Evolutionary conservation across 1,140 invertebrate genomes (phyloP).

Genomic region (Gonioctena quinquepunctata): DNA sequence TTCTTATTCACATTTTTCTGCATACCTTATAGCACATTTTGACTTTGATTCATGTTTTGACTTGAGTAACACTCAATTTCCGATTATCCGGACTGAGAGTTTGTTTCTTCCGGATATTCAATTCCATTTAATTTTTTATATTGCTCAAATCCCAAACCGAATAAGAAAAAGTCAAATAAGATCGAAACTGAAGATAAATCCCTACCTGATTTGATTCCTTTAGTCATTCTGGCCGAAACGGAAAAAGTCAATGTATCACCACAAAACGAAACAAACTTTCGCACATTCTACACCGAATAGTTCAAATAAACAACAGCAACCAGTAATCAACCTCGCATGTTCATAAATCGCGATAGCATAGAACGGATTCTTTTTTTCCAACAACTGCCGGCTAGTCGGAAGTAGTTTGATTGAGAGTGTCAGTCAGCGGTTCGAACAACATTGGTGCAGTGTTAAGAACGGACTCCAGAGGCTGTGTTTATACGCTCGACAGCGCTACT

Average conservation of each 20-base stretch:
- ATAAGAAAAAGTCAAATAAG: too few relatives aligned
- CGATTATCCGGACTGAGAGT: too few relatives aligned
- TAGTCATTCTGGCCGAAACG: not conserved
- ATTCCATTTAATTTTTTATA: too few relatives aligned
- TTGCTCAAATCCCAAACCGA: too few relatives aligned
- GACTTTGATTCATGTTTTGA: too few relatives aligned
- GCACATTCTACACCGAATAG: not conserved
- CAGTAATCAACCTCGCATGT: not conserved
- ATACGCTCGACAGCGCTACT: not conserved
- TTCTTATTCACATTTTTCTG: too few relatives aligned
- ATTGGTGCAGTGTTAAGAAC: slow-evolving; percentile 16
- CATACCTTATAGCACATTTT: too few relatives aligned
- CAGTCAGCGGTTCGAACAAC: not conserved
- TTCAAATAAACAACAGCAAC: not conserved
- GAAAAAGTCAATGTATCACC: not conserved
- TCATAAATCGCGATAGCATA: slow-evolving; percentile 1
- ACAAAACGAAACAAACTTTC: not conserved
- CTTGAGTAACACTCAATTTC: too few relatives aligned
- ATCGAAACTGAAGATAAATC: too few relatives aligned
- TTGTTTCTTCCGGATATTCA: too few relatives aligned
- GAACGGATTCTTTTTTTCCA: not conserved
- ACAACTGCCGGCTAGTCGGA: not conserved
- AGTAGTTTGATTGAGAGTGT: slow-evolving; percentile 12
- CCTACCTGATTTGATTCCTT: not conserved
- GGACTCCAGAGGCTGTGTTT: slow-evolving; percentile 6